phyloP scores from a whole-genome alignment of 1,140 invertebrate species.

The Brachionus plicatilis region DNA sequence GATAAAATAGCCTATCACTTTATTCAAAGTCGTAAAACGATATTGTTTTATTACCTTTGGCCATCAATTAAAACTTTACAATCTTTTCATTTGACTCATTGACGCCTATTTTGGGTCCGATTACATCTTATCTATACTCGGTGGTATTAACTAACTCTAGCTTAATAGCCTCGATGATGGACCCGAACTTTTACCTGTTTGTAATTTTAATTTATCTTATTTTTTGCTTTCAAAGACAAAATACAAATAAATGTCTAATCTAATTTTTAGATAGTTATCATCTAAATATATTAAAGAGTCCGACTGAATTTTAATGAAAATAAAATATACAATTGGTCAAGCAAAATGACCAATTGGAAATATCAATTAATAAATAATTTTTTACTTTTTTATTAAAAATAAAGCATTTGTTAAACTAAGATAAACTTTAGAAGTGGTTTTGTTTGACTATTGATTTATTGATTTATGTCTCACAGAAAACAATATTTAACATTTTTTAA shows the following conservation, averaged over 20 bases:
- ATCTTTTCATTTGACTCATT: neutral
- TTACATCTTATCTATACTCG: neutral
- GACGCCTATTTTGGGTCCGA: neutral
- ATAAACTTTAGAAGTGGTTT: too few species aligned
- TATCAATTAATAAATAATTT: too few species aligned
- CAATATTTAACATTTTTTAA: too few species aligned
- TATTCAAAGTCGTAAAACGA: neutral
- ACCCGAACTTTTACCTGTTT: neutral
- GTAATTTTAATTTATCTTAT: neutral
- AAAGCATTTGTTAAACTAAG: too few species aligned
- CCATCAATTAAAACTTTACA: constrained; percentile 3
- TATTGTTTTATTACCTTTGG: constrained; percentile 7
- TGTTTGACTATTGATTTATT: too few species aligned
- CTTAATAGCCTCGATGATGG: neutral
- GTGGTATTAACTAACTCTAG: neutral
- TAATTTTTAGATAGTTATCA: too few species aligned
- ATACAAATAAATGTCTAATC: neutral
- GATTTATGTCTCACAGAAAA: too few species aligned
- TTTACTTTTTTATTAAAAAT: too few species aligned
- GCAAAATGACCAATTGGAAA: too few species aligned
- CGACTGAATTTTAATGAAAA: too few species aligned
- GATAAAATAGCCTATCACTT: constrained; percentile 25
- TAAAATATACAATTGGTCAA: too few species aligned
- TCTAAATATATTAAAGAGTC: too few species aligned
- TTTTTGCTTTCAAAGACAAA: neutral